Evolutionary conservation across 1,140 invertebrate species (phyloP).

Genomic region (Heliconius melpomene): DNA sequence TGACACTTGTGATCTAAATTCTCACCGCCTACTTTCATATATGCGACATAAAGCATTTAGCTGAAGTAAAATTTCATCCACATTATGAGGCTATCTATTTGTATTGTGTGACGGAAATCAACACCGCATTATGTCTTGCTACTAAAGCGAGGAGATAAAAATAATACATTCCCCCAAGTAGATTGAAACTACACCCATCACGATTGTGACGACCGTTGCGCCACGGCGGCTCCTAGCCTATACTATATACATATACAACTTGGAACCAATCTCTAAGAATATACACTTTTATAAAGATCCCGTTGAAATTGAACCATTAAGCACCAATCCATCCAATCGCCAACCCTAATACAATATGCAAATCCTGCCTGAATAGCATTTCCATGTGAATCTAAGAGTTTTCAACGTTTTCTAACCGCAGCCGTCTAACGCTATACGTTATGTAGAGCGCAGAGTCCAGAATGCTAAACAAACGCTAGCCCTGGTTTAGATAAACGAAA

Average conservation of each 20-base stretch:
- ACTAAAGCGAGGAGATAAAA: too few species aligned
- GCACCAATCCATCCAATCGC: conserved; percentile 7
- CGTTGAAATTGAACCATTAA: background rate
- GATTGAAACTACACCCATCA: too few species aligned
- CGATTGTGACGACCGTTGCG: too few species aligned
- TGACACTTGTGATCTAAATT: too few species aligned
- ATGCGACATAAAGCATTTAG: too few species aligned
- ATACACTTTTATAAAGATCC: background rate
- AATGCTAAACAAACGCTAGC: background rate
- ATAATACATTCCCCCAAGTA: too few species aligned
- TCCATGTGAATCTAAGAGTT: conserved; percentile 37
- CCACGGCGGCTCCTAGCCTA: too few species aligned
- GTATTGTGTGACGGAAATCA: too few species aligned
- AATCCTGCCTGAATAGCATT: conserved; percentile 35
- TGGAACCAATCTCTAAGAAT: background rate
- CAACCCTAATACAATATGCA: conserved; percentile 29
- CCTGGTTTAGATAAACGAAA: background rate
- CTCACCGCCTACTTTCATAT: too few species aligned
- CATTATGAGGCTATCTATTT: too few species aligned
- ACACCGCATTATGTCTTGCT: too few species aligned
- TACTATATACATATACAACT: background rate
- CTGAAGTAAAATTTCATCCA: too few species aligned
- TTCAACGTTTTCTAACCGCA: conserved; percentile 34
- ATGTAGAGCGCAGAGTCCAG: conserved; percentile 9
- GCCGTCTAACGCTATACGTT: conserved; percentile 14